A percentile compares a stretch with the other conserved stretches of the same genome.
These are phyloP conservation scores for Passer domesticus DNA, from an alignment of 2,113 vertebrate genomes.

Conservation along the genomic window DNA sequence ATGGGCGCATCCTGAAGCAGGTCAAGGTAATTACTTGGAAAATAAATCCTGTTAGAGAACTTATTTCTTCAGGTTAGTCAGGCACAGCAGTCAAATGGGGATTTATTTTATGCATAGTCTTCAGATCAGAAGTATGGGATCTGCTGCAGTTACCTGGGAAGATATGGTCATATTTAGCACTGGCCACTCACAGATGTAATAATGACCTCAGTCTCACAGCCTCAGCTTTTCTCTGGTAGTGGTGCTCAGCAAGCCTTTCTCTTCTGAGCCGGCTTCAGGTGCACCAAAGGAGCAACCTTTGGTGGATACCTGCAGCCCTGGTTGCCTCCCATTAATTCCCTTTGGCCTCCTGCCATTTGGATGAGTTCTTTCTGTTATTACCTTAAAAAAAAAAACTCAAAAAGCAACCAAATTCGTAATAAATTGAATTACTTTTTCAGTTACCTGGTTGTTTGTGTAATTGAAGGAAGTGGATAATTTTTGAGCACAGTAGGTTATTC, in stretches of 20 bases:
- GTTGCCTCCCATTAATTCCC: not conserved
- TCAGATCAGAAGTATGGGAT: not conserved
- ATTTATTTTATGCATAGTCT: constrained; percentile 3
- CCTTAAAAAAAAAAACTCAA: not conserved
- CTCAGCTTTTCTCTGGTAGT: not conserved
- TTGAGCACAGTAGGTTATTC: not conserved
- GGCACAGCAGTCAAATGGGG: not conserved
- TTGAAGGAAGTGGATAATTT: constrained; percentile 44
- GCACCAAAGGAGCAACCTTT: not conserved
- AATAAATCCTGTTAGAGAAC: not conserved
- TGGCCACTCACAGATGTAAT: rapidly evolving
- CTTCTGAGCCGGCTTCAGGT: not conserved
- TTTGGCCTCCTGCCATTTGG: not conserved
- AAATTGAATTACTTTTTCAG: not conserved
- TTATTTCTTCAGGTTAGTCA: not conserved
- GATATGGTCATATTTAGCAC: rapidly evolving
- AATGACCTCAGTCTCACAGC: not conserved
- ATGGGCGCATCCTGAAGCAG: not conserved
- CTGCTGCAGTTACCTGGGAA: not conserved
- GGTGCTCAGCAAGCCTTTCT: not conserved
- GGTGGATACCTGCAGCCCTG: not conserved
- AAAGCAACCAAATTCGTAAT: not conserved
- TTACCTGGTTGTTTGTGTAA: constrained; percentile 3
- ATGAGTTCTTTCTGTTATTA: not conserved
- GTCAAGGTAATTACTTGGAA: not conserved